Conservation (phyloP, 1,140 invertebrate genomes). For the Drosophila gunungcola region DNA sequence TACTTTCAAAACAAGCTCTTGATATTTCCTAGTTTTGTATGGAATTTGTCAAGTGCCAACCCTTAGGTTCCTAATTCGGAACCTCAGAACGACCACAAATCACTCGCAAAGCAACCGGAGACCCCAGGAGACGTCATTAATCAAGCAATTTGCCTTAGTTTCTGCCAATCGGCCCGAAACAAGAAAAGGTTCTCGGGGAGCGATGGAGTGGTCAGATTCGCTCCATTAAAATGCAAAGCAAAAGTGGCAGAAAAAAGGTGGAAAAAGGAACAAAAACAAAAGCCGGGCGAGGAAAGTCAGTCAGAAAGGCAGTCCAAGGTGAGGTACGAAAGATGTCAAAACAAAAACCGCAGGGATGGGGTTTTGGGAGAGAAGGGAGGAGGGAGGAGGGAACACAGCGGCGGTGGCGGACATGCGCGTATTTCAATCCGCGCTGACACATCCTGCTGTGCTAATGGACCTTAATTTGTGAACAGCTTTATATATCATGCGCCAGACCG, state of each 20-base stretch:
- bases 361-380: background rate
- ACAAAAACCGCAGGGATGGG: constrained; percentile 70
- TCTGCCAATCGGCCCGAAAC: constrained; percentile 37
- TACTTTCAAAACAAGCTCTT: too few relatives aligned
- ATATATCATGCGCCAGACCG: constrained; percentile 78
- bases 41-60: background rate
- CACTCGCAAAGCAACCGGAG: constrained; percentile 1
- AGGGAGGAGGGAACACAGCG: constrained; percentile 4
- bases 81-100: constrained; percentile 26
- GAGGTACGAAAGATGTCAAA: constrained; percentile 79
- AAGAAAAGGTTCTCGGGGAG: constrained; percentile 48
- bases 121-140: constrained; percentile 55
- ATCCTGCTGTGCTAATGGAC: constrained; percentile 83
- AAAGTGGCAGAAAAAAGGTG: constrained; percentile 28
- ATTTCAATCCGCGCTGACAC: constrained; percentile 81
- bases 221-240: constrained; percentile 78
- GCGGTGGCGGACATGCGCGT: constrained; percentile 69
- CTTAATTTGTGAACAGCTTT: constrained; percentile 84
- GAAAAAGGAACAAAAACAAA: constrained; percentile 20
- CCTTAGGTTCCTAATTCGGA: constrained; percentile 1
- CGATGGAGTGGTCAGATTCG: constrained; percentile 44
- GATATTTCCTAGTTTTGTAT: background rate
- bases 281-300: constrained; percentile 34
- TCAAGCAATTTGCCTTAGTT: constrained; percentile 71
- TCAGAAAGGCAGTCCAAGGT: constrained; percentile 17